Conservation (phyloP, 2,888 invertebrate species). For the Copidosoma aretas region DNA sequence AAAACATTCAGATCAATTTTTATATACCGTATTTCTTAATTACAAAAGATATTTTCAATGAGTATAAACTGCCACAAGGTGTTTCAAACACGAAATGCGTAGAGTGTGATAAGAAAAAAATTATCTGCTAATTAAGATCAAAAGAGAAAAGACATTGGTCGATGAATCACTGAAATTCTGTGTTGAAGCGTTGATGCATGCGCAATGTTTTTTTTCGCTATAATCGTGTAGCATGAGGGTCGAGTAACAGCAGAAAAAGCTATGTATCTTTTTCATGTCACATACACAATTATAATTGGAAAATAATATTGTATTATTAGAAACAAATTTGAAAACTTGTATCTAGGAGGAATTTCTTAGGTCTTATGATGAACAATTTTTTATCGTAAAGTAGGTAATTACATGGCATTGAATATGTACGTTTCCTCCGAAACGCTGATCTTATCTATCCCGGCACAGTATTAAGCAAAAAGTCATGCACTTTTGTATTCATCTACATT, state of each 20-base stretch:
- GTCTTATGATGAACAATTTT: slow-evolving; percentile 10
- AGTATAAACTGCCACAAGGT: too few relatives aligned
- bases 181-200: slow-evolving; percentile 32
- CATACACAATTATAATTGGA: background rate
- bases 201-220: slow-evolving; percentile 37
- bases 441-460: slow-evolving; percentile 42
- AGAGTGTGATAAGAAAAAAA: too few relatives aligned
- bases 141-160: too few relatives aligned
- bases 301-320: slow-evolving; percentile 15
- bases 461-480: slow-evolving; percentile 37
- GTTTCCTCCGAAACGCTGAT: slow-evolving; percentile 58
- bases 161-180: too few relatives aligned
- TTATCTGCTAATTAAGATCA: too few relatives aligned
- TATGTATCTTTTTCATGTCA: slow-evolving; percentile 15
- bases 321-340: slow-evolving; percentile 21
- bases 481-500: slow-evolving; percentile 37
- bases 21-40: too few relatives aligned
- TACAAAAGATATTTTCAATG: too few relatives aligned
- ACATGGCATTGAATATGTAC: slow-evolving; percentile 58
- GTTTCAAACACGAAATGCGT: too few relatives aligned
- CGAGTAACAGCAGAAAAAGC: slow-evolving; percentile 35
- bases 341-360: slow-evolving; percentile 33
- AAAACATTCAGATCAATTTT: too few relatives aligned
- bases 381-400: slow-evolving; percentile 19
- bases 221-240: slow-evolving; percentile 38